Conservation (phyloP, 2,797 vertebrate genomes). For the Schizopygopsis pylzovi region DNA sequence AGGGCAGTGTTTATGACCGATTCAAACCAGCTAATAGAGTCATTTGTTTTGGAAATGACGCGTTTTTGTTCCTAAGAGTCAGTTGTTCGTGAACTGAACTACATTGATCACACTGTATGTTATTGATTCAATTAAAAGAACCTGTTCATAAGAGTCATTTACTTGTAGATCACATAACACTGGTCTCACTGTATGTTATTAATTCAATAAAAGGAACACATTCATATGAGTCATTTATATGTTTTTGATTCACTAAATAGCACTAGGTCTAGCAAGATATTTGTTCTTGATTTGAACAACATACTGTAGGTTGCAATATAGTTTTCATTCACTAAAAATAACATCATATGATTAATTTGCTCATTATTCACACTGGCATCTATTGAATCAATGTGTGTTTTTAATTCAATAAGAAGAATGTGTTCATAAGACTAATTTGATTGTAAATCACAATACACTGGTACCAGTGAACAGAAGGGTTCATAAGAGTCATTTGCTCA, state of each 20-base stretch:
- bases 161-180: neutral
- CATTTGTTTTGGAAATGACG: neutral
- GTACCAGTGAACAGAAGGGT: neutral
- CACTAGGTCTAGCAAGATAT: neutral
- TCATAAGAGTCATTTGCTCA: neutral
- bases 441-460: neutral
- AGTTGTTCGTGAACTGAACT: neutral
- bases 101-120: neutral
- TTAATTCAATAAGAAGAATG: neutral
- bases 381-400: neutral
- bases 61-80: neutral
- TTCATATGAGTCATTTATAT: neutral
- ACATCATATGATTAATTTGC: neutral
- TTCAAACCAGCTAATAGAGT: neutral
- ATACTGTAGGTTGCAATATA: neutral
- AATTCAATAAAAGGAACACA: neutral
- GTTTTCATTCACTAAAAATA: neutral
- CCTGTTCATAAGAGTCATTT: neutral
- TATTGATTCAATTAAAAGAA: neutral
- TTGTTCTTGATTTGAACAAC: neutral
- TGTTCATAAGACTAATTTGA: neutral
- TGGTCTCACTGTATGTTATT: neutral
- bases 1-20: neutral
- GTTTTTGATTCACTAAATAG: neutral
- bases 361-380: neutral